Evolutionary conservation across 2,797 vertebrate species (phyloP).

Genomic region (Buphagus erythrorhynchus): DNA sequence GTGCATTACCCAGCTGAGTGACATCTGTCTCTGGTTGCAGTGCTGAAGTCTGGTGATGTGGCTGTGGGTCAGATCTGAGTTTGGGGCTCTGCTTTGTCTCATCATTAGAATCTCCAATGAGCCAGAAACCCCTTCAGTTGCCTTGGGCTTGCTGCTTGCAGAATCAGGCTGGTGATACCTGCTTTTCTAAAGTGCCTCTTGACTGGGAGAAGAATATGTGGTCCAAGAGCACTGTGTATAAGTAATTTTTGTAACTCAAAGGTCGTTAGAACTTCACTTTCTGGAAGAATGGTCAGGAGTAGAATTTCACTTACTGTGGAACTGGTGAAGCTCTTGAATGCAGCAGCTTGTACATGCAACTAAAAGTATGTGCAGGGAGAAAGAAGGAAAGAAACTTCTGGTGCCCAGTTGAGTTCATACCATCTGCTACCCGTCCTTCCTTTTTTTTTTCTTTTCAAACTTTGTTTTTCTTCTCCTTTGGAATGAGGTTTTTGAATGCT

Average conservation of each 20-base stretch:
- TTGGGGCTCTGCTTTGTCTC: not conserved
- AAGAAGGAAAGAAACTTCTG: not conserved
- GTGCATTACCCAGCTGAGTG: not conserved
- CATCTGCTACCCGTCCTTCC: not conserved
- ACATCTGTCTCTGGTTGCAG: not conserved
- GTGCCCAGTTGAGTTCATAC: not conserved
- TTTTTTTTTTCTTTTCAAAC: not conserved
- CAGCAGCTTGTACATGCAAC: not conserved
- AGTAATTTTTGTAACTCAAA: not conserved
- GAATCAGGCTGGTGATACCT: not conserved
- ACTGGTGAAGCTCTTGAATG: not conserved
- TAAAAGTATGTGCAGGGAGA: not conserved
- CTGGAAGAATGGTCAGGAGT: not conserved
- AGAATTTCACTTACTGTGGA: not conserved
- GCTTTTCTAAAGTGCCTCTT: not conserved
- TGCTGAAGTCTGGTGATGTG: not conserved
- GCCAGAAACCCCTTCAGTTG: not conserved
- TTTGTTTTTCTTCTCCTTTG: not conserved
- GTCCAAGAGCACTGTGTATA: not conserved
- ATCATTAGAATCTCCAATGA: fast-evolving
- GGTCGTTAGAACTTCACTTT: not conserved
- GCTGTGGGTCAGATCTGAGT: not conserved
- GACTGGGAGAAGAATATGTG: not conserved
- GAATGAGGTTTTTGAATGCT: slow-evolving; percentile 9
- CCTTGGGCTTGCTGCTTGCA: not conserved